Conservation (phyloP, 2,888 invertebrate genomes). For the Philaethria dido region DNA sequence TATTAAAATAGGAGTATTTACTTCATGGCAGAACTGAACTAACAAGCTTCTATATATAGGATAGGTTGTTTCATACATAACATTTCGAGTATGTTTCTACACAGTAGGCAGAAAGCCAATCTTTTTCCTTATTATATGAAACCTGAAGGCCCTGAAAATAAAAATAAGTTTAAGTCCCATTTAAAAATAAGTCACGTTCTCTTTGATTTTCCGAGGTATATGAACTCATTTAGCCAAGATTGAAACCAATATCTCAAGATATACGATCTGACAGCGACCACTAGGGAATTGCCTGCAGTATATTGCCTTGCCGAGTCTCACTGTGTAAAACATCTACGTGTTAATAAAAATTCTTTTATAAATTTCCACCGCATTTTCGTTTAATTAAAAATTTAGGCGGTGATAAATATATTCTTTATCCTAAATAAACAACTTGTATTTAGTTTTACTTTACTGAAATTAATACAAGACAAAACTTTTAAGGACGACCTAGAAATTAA, state of each 20-base stretch:
- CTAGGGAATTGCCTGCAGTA: conserved; percentile 33
- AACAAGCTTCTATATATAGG: too few relatives aligned
- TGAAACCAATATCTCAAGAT: conserved; percentile 38
- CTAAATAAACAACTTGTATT: not conserved
- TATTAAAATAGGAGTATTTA: too few relatives aligned
- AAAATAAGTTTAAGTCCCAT: not conserved
- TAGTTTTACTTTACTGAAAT: not conserved
- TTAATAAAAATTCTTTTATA: conserved; percentile 21
- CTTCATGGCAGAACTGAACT: too few relatives aligned
- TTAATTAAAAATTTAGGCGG: not conserved
- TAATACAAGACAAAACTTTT: too few relatives aligned
- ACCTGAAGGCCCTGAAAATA: not conserved
- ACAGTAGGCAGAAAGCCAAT: not conserved
- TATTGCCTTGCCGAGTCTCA: conserved; percentile 24
- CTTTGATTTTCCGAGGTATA: conserved; percentile 28
- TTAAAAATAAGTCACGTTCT: conserved; percentile 29
- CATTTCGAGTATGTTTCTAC: not conserved
- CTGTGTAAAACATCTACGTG: conserved; percentile 20
- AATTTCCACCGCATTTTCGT: not conserved
- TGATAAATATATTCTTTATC: not conserved
- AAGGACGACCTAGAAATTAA: too few relatives aligned
- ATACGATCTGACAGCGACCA: conserved; percentile 34
- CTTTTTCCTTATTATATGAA: not conserved
- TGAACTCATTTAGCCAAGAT: conserved; percentile 33
- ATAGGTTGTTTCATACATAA: too few relatives aligned